A percentile compares a stretch with the other conserved stretches of the same genome.
These are phyloP conservation scores for Apostichopus leukothele DNA, from an alignment of 53 echinoderm and acorn worm species.

Conservation along the genomic window DNA sequence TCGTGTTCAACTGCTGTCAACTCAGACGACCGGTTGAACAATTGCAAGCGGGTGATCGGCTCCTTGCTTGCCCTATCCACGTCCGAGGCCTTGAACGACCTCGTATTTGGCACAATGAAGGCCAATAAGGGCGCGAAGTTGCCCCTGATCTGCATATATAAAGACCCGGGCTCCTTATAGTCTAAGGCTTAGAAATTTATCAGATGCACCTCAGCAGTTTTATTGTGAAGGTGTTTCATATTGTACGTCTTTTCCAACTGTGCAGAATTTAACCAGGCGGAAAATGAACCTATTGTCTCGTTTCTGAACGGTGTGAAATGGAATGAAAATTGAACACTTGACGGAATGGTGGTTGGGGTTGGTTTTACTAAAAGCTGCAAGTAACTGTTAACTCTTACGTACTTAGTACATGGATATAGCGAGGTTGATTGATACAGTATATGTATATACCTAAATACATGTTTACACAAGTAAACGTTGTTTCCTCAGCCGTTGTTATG, in stretches of 20 bases:
- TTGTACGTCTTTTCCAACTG: slow-evolving; percentile 6
- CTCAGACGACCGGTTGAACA: background rate
- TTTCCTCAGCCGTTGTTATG: background rate
- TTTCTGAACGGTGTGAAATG: slow-evolving; percentile 11
- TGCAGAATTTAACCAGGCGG: slow-evolving; percentile 4
- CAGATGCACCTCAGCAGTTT: slow-evolving; percentile 27
- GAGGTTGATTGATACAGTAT: too few species aligned
- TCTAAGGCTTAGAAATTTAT: background rate
- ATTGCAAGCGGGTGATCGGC: slow-evolving; percentile 4
- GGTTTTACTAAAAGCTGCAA: background rate
- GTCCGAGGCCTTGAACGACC: background rate
- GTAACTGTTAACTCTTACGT: too few species aligned
- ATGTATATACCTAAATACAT: background rate
- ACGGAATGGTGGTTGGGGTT: background rate
- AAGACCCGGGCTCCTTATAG: background rate
- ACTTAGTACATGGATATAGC: too few species aligned
- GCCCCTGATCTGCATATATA: slow-evolving; percentile 16
- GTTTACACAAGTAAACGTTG: background rate
- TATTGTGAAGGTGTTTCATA: slow-evolving; percentile 30
- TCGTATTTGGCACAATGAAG: slow-evolving; percentile 15
- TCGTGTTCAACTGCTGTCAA: background rate
- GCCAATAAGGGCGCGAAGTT: slow-evolving; percentile 24
- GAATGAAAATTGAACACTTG: background rate
- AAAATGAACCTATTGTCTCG: slow-evolving; percentile 16
- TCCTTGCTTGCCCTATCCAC: background rate